A percentile compares a stretch with the other conserved stretches of the same genome.
These are phyloP conservation scores for Strix occidentalis DNA, from an alignment of 2,797 vertebrate species.

Conservation along the genomic window DNA sequence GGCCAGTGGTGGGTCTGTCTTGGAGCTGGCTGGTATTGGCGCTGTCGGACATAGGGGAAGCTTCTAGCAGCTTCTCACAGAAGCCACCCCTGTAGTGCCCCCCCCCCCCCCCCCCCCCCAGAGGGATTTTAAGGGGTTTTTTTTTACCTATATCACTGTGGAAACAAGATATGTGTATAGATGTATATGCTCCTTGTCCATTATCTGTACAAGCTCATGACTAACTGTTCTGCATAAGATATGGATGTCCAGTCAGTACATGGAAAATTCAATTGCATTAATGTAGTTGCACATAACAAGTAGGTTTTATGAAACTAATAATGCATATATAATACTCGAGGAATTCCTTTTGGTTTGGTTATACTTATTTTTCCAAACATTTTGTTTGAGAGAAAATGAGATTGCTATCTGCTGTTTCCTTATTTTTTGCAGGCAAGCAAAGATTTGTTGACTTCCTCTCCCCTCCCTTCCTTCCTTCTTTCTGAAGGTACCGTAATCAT, in stretches of 20 bases:
- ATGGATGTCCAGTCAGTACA: neutral
- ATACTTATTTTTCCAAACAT: constrained; percentile 79
- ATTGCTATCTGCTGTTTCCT: constrained; percentile 99
- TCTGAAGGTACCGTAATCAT: constrained; percentile 99
- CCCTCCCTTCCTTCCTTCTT: constrained; percentile 99
- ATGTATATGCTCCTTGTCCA: neutral
- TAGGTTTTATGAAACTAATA: constrained; percentile 54
- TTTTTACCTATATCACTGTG: neutral
- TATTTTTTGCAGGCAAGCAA: constrained; percentile 98
- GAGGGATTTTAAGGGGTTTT: neutral
- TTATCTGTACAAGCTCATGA: constrained; percentile 18
- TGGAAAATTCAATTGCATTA: constrained; percentile 57
- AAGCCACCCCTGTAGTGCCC: too few species aligned
- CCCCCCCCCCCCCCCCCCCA: neutral
- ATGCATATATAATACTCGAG: constrained; percentile 65
- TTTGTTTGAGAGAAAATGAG: constrained; percentile 92
- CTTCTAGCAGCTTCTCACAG: too few species aligned
- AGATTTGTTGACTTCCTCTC: constrained; percentile 99
- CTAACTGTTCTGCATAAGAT: constrained; percentile 25
- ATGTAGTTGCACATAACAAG: neutral
- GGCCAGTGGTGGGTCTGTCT: too few species aligned
- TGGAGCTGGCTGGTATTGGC: too few species aligned
- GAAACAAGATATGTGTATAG: neutral
- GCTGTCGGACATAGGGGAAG: too few species aligned
- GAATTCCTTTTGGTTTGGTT: constrained; percentile 66